phyloP scores from a whole-genome alignment of 2,113 vertebrate species.

The Ondatra zibethicus region DNA sequence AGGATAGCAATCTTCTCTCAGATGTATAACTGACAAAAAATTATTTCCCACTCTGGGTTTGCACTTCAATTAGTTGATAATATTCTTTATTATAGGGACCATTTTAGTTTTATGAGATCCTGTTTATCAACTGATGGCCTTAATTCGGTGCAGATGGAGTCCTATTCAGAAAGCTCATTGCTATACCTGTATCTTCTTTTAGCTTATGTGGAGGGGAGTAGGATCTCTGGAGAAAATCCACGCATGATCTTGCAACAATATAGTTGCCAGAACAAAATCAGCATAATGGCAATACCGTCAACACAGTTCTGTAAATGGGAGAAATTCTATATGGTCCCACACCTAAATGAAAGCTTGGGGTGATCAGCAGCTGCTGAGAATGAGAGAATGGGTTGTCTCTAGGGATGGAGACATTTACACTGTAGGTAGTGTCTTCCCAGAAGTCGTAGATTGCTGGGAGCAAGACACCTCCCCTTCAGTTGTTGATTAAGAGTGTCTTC shows the following conservation, averaged over 20 bases:
- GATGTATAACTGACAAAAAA: not conserved
- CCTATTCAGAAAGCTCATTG: not conserved
- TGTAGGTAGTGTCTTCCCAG: not conserved
- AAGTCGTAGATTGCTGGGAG: not conserved
- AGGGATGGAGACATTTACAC: not conserved
- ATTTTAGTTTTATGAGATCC: not conserved
- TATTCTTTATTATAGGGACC: not conserved
- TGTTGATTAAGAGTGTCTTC: not conserved
- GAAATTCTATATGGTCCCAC: not conserved
- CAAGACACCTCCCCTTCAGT: not conserved
- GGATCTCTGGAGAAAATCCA: not conserved
- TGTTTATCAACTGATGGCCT: not conserved
- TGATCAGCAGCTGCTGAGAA: not conserved
- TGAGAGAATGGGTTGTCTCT: not conserved
- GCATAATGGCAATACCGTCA: not conserved
- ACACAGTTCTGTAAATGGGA: not conserved
- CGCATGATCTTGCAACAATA: not conserved
- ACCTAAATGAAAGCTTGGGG: not conserved
- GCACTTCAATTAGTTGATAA: not conserved
- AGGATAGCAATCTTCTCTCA: not conserved
- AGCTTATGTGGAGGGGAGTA: not conserved
- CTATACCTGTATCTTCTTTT: not conserved
- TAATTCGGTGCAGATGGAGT: not conserved
- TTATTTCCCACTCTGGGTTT: not conserved
- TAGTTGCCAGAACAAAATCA: not conserved